Base-by-base conservation (phyloP, 2,797 vertebrate genomes). In the Merluccius polli region DNA sequence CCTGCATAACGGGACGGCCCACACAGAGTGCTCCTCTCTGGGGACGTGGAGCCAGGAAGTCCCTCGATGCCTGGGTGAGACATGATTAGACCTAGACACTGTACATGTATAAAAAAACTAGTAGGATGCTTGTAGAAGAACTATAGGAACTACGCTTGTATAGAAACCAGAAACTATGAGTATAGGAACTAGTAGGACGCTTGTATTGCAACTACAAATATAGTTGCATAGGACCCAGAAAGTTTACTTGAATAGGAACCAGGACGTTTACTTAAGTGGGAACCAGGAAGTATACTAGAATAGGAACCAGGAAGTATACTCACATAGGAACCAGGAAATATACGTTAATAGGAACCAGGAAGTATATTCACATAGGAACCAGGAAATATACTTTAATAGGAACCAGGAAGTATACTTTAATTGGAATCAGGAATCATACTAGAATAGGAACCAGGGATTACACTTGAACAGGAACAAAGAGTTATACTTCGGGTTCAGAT, bases 21-120 rank as follows among this genome's bases (percentile, higher is more conserved):
- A 12, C 1, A 68, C 59, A 10, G 81, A 84, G 71, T 91, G 89
- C 77, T 85, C 44, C 44, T 86, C 87, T 4, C 27, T 33, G 44
- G 85, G 89, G 44, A 24, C 8, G 3, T 91, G 86, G 89, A 89
- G 79, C 75, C 36, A 21, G 76, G 77, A 75, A 15, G 71, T 29
- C 1, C 72, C 85, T 6, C 32, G 0, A 4, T 89, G 88, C 30
- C 77, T 65, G 27, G 87, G 87, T 89, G 85, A 88, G 72, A 75
- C 72, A 71, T 76, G 18, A 65, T 44, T 0, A 69, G 13, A n/a
- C 29, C 13, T 44, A 70, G 2, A 35, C 9, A 27, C n/a, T 65
- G 35, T 70, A 31, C 31, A 2, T 11, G 35, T 74, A n/a, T 74
- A 18, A 33, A 15, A n/a, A 13, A 31, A 71, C 30, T 21, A 33